Conservation (phyloP, 2,797 vertebrate species). For the Enteromius afrohamiltoni region DNA sequence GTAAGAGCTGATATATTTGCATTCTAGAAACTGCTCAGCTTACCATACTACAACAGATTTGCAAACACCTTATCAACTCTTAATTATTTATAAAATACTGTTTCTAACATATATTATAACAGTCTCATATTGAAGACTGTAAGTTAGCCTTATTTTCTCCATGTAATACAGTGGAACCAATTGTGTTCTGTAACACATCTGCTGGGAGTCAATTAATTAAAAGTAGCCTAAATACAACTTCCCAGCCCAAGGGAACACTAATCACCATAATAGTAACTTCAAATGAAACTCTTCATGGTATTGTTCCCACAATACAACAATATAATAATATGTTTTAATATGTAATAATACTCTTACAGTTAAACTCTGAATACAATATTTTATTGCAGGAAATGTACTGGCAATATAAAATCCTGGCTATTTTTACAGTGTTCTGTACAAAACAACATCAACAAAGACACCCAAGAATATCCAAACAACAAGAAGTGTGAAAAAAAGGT, state of each 20-base stretch:
- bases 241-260: conserved; percentile 2
- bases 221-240: conserved; percentile 16
- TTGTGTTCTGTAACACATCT: conserved; percentile 9
- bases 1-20: not conserved
- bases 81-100: not conserved
- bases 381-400: not conserved
- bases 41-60: not conserved
- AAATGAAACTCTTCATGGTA: not conserved
- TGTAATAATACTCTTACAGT: not conserved
- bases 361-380: not conserved
- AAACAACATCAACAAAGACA: not conserved
- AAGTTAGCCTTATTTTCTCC: conserved; percentile 3
- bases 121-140: not conserved
- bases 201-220: conserved; percentile 17
- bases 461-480: not conserved
- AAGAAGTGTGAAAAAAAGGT: not conserved
- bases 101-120: not conserved
- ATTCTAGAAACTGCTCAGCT: not conserved
- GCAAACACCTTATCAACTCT: not conserved
- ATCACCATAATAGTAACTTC: conserved; percentile 4
- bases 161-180: not conserved
- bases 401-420: not conserved
- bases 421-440: not conserved
- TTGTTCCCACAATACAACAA: not conserved
- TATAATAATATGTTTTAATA: no score